Percentiles rank a stretch among this genome's conserved stretches.
These are phyloP conservation scores for Hemicordylus capensis DNA, from an alignment of 2,113 vertebrate genomes.

Conservation along the genomic window DNA sequence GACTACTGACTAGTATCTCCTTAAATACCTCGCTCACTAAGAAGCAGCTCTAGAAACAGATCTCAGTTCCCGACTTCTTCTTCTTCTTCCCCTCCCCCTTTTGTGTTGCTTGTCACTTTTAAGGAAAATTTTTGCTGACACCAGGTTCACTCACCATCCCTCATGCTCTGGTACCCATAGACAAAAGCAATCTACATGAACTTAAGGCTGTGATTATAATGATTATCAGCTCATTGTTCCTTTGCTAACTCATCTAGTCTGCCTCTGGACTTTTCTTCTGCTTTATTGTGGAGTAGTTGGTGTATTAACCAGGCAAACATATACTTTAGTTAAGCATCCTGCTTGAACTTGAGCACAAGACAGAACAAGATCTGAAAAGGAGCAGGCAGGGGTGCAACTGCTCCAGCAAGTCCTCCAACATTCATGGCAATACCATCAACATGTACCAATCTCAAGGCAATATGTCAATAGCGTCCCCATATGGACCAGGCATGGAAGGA, in stretches of 20 bases:
- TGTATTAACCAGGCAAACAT: too few species aligned
- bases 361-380: too few species aligned
- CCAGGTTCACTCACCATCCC: background rate
- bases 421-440: too few species aligned
- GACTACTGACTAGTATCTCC: background rate
- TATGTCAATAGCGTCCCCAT: too few species aligned
- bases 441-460: too few species aligned
- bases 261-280: background rate
- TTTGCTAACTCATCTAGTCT: background rate
- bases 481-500: too few species aligned
- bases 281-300: background rate
- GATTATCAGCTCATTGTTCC: background rate
- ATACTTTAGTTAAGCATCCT: too few species aligned
- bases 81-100: background rate
- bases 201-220: background rate
- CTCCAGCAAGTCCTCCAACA: too few species aligned
- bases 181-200: background rate
- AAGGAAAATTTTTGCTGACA: rapidly evolving
- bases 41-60: background rate
- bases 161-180: background rate
- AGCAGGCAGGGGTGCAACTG: too few species aligned
- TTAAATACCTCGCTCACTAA: background rate
- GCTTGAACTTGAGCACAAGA: too few species aligned
- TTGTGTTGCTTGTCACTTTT: slow-evolving; percentile 5
- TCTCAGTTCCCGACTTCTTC: background rate